These are phyloP conservation scores for Drosophila oshimai DNA, from an alignment of 1,140 invertebrate genomes.

Conservation along the genomic window DNA sequence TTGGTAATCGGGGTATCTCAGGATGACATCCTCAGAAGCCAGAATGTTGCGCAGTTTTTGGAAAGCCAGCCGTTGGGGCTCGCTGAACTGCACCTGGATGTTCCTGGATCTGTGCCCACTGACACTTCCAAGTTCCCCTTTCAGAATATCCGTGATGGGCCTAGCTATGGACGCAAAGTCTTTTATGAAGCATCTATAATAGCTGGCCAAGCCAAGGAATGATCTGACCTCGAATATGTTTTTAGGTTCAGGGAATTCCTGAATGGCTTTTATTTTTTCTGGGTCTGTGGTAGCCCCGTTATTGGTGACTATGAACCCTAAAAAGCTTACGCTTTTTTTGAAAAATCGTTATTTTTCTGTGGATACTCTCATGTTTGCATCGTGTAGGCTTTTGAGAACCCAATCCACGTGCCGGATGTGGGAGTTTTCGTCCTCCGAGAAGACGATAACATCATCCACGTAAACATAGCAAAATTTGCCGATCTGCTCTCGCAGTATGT, in stretches of 20 bases:
- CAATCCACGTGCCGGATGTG: constrained; percentile 4
- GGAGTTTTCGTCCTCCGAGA: constrained; percentile 1
- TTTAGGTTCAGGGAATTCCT: background rate
- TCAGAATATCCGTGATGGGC: too few species aligned
- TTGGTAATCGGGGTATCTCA: too few species aligned
- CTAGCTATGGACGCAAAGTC: too few species aligned
- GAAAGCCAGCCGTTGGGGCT: too few species aligned
- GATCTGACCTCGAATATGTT: background rate
- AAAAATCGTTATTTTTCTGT: background rate
- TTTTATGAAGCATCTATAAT: too few species aligned
- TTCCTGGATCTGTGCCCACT: too few species aligned
- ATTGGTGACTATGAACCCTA: constrained; percentile 10
- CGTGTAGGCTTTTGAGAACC: background rate
- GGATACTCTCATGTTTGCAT: background rate
- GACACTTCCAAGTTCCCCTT: too few species aligned
- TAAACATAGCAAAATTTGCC: constrained; percentile 23
- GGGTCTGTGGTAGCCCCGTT: background rate
- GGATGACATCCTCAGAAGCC: too few species aligned
- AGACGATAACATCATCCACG: constrained; percentile 18
- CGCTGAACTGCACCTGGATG: too few species aligned
- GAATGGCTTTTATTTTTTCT: background rate
- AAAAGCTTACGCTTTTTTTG: constrained; percentile 2
- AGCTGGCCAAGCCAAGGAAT: background rate
- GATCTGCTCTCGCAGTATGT: constrained; percentile 8
- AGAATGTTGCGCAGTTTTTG: too few species aligned